Percentiles rank a stretch among this genome's conserved stretches.
phyloP scores from a whole-genome alignment of 2,113 vertebrate species.

The Esox niger region DNA sequence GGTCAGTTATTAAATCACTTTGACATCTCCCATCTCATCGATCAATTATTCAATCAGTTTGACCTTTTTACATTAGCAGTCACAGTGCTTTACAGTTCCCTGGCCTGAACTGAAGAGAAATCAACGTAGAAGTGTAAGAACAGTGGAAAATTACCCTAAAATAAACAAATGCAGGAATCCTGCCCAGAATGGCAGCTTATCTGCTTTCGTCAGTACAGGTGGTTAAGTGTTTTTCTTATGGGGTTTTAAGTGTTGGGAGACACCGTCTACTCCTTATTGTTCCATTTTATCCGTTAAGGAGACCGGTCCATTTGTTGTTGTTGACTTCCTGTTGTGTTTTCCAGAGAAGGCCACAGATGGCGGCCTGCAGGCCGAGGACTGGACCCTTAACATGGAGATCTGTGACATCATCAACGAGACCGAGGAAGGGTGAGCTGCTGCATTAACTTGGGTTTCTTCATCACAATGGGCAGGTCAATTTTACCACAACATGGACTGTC shows the following conservation, averaged over 20 bases:
- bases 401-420: constrained; percentile 99
- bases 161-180: no score
- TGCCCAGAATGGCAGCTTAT: no score
- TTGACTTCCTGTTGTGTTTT: constrained; percentile 23
- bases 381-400: constrained; percentile 98
- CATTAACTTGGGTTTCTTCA: no score
- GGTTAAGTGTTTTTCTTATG: no score
- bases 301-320: constrained; percentile 2
- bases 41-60: no score
- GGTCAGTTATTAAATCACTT: neutral
- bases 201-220: no score
- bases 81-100: neutral
- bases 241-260: no score
- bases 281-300: neutral
- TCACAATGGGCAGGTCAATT: no score
- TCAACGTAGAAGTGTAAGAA: no score
- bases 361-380: constrained; percentile 94
- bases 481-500: no score
- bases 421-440: constrained; percentile 87
- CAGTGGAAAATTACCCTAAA: no score
- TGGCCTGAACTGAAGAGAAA: no score
- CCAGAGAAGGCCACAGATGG: constrained; percentile 96
- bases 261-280: neutral
- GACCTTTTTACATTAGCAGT: neutral
- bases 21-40: neutral